Conservation (phyloP, 2,888 invertebrate genomes). For the Gryllus longicercus region DNA sequence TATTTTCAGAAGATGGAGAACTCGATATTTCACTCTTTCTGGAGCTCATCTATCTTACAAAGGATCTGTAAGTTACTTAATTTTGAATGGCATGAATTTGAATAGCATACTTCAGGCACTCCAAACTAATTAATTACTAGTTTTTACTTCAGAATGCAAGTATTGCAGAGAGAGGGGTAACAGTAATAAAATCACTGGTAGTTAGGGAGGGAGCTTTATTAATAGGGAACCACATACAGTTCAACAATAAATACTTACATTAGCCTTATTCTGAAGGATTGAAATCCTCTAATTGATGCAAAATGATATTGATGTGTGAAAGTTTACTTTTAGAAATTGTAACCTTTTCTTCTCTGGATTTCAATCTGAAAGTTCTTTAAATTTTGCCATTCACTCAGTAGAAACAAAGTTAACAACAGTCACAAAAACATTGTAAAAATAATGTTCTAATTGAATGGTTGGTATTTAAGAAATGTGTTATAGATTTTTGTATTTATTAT, state of each 20-base stretch:
- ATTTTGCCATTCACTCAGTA: neutral
- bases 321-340: neutral
- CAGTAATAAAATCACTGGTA: too few relatives aligned
- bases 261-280: neutral
- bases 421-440: neutral
- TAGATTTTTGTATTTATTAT: slow-evolving; percentile 36
- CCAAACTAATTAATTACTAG: too few relatives aligned
- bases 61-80: slow-evolving; percentile 63
- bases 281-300: neutral
- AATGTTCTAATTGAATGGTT: too few relatives aligned
- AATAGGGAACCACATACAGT: neutral
- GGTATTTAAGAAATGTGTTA: neutral
- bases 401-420: neutral
- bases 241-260: neutral
- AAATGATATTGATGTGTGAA: neutral
- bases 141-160: too few relatives aligned
- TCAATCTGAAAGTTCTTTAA: too few relatives aligned
- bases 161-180: too few relatives aligned
- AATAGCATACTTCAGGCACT: neutral
- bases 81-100: neutral
- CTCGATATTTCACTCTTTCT: slow-evolving; percentile 88
- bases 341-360: neutral
- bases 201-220: too few relatives aligned
- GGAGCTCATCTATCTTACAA: slow-evolving; percentile 87
- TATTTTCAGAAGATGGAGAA: slow-evolving; percentile 86